Base-by-base conservation (phyloP, 2,888 invertebrate species). In the Colostygia pectinataria region DNA sequence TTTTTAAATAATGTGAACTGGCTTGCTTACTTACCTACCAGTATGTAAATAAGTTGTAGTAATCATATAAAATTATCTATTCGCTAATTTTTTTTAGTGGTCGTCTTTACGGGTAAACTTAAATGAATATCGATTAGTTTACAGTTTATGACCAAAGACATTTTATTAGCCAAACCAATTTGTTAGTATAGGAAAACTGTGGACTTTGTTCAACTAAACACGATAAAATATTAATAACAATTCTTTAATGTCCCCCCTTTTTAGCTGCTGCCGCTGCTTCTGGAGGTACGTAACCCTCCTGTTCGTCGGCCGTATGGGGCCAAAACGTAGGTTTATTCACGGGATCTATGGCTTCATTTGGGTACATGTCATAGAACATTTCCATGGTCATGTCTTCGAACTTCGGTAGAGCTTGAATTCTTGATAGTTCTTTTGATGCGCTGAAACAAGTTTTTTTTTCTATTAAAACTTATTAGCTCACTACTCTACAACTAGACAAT, bases 371-470 rank as follows among this genome's bases (percentile, higher is more conserved):
- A 5, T 57, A 55, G 27, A 57, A 69, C 73, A 76, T 82, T 55
- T 89, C 89, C 80, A 87, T 64, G 0, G 87, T 87, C 64, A 85
- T 83, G 0, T 79, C 77, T 18, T 86, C 83, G 33, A 74, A 77
- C 34, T 67, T 71, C 0, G 89, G 89, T 14, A 88, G 60, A 9
- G 80, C 68, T 12, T 72, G 72, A 5, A 89, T 66, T 59, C 59
- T 68, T 2, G 57, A 50, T 6, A 88, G 49, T 55, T 85, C 79
- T 45, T 77, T 72, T 2, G 64, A 57, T 4, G 81, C 74, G 0
- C 87, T 86, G 57, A n/a, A n/a, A n/a, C n/a, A n/a, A n/a, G n/a
- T n/a, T n/a, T n/a, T n/a, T n/a, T n/a, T n/a, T n/a, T n/a, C n/a
- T n/a, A n/a, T n/a, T n/a, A n/a, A n/a, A n/a, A n/a, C n/a, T n/a